These are phyloP conservation scores for Teleogryllus occipitalis DNA, from an alignment of 1,140 invertebrate genomes.

Conservation along the genomic window DNA sequence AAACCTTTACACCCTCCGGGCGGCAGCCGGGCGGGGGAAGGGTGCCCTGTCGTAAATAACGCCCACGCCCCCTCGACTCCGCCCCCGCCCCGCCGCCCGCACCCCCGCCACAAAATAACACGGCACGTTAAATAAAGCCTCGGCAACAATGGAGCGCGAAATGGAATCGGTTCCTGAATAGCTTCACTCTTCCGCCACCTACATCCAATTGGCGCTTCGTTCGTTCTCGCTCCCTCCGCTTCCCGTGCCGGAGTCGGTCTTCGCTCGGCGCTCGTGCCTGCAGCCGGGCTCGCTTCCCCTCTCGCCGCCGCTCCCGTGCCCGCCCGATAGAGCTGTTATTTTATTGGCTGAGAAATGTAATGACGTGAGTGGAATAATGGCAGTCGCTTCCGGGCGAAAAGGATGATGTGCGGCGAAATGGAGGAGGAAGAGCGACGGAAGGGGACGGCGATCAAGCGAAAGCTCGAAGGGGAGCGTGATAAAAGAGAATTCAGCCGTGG, in stretches of 20 bases:
- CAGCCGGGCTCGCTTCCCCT: too few relatives aligned
- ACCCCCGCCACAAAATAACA: neutral
- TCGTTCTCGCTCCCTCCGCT: neutral
- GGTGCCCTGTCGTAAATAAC: conserved; percentile 11
- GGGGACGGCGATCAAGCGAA: neutral
- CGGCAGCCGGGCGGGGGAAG: too few relatives aligned
- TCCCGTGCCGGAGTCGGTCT: neutral
- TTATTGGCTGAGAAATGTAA: conserved; percentile 19
- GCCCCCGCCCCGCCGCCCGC: too few relatives aligned
- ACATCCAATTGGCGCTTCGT: conserved; percentile 15
- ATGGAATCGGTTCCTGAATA: conserved; percentile 21
- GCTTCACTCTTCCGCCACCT: conserved; percentile 20
- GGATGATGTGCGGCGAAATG: conserved; percentile 7
- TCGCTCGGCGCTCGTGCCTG: neutral
- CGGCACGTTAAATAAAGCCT: neutral
- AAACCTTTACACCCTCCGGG: conserved; percentile 11
- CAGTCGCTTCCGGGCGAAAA: conserved; percentile 1
- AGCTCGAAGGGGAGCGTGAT: neutral
- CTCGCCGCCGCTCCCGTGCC: too few relatives aligned
- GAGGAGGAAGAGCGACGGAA: neutral
- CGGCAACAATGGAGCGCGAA: conserved; percentile 8
- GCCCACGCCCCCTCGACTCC: neutral
- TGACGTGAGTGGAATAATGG: conserved; percentile 10
- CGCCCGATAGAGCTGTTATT: conserved; percentile 9
- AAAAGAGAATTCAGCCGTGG: neutral